Evolutionary conservation across 1,140 invertebrate genomes (phyloP), one percentile per base, ranked within the genome.

Genomic region (Drosophila insularis): DNA sequence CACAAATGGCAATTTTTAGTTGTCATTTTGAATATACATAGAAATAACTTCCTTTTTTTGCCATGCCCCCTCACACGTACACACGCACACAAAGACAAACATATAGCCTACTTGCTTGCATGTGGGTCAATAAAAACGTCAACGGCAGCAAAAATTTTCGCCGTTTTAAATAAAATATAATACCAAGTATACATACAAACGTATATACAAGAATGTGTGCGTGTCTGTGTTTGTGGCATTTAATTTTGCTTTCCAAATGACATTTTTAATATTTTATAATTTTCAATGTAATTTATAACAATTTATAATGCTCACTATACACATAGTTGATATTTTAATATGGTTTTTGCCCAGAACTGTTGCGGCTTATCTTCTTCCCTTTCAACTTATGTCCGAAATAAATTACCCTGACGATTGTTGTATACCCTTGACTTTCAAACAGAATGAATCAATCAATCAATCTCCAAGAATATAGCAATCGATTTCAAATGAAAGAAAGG

Each of bases 41-140:
- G 8, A 19, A 79, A 65, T 68, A 62, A 69, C 56, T 63, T 35
- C 68, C 64, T 67, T 60, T 13, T 32, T 63, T 63, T 54, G 40
- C 37, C 31, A 23, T 23, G 19, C 31, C 66, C 56, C 40, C 14
- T 39, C 31, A 50, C 58, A 32, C 31, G 17, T 6, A 11, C 2
- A 43, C 40, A n/a, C 40, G 6, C 14, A 46, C 40, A 46, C 2
- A 39, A 2, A 31, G 2, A 11, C 14, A 46, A 6, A 46, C 43
- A 19, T 6, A 32, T 8, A 55, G 5, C 13, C 23, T 32, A 21
- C 54, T 21, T 17, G 61, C 58, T 68, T 56, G 77, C 35, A 69
- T 71, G 39, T 86, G 74, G 78, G 69, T 79, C 72, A 87, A 87
- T 87, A 87, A 87, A 87, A 87, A 80, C 67, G 82, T 89, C 82